Evolutionary conservation across 2,888 invertebrate genomes (phyloP), one percentile per base, ranked within the genome.

Genomic region (Aethes cnicana): DNA sequence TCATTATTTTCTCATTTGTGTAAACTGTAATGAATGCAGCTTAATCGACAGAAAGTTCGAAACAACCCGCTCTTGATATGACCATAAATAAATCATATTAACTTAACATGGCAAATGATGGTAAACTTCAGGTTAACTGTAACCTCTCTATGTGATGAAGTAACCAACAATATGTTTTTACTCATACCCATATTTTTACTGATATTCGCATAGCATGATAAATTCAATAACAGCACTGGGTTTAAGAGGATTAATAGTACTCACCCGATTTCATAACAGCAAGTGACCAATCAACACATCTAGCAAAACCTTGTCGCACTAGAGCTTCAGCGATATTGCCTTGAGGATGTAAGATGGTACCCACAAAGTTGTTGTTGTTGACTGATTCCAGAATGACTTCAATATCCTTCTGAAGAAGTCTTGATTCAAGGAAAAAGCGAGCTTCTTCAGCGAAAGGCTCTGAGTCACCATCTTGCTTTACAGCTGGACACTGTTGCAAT

Each of bases 321-420:
- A 99, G 87, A 17, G 95, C 92, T 77, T 98, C 99, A 0, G 99
- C 98, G 71, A 99, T 99, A 77, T 98, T 98, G 23, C 94, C 95
- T 72, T 92, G 94, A 0, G 98, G 98, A 83, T 98, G 98, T 36
- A 97, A 72, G 62, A 99, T 94, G 20, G 97, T 96, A 25, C 99
- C 99, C 49, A 98, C 95, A 69, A 97, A 96, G 77, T 97, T 98
- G 69, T 94, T 95, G 77, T 98, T 98, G 68, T 96, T 97, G 0
- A 96, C 95, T 0, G 97, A 96, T 72, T 99, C 98, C 32, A 99
- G 89, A 23, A 97, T 92, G 11, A 98, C 93, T 77, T 97, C 94
- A 0, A 98, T 93, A 74, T 98, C 96, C 50, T 96, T 92, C 71
- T 99, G 98, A 26, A 99, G 91, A 4, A 99, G 91, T 37, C 96